Evolutionary conservation across 2,888 invertebrate species (phyloP).

Genomic region (Machimus rusticus): DNA sequence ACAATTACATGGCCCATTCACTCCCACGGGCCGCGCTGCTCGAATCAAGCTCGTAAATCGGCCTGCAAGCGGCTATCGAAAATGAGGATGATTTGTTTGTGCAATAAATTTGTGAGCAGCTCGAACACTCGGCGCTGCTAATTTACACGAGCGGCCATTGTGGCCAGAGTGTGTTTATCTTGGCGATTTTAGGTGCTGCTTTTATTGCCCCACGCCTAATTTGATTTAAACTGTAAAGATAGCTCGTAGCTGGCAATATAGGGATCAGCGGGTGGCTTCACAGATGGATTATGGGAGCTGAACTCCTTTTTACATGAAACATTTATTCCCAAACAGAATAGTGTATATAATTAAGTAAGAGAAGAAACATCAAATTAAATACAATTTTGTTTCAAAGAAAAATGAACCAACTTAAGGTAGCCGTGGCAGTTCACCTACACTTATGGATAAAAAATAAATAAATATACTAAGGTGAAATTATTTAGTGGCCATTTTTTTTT

Average conservation of each 20-base stretch:
- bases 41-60: not conserved
- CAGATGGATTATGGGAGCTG: not conserved
- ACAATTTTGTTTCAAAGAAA: too few relatives aligned
- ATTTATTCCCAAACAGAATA: not conserved
- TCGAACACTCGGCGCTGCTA: not conserved
- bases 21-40: not conserved
- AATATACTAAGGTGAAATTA: too few relatives aligned
- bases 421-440: too few relatives aligned
- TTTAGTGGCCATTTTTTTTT: too few relatives aligned
- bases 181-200: not conserved
- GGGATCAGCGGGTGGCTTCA: not conserved
- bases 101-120: not conserved
- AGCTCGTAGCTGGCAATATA: not conserved
- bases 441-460: too few relatives aligned
- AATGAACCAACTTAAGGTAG: too few relatives aligned
- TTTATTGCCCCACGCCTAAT: not conserved
- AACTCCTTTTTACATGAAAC: not conserved
- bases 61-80: not conserved
- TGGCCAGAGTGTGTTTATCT: not conserved
- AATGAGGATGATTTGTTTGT: not conserved
- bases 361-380: too few relatives aligned
- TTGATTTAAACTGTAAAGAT: not conserved
- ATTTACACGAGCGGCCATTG: not conserved
- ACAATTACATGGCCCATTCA: not conserved
- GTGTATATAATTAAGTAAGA: too few relatives aligned